A percentile compares a stretch with the other conserved stretches of the same genome.
Evolutionary conservation across 2,888 invertebrate species (phyloP).

Genomic region (Pseudococcus jackbeardsleyi): DNA sequence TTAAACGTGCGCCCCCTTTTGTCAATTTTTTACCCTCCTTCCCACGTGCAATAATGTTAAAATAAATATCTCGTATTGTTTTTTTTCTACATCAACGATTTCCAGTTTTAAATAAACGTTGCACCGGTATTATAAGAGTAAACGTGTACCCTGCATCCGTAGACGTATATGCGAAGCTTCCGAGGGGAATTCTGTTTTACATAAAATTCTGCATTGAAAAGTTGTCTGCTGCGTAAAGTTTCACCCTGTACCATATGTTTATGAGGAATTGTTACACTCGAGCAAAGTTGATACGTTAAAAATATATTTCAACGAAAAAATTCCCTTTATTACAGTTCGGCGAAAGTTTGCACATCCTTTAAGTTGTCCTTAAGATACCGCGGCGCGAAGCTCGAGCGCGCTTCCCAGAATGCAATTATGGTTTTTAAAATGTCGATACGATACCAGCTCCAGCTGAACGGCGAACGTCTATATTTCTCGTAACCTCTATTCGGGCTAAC

Average conservation of each 20-base stretch:
- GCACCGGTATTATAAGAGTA: not conserved
- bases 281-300: constrained; percentile 30
- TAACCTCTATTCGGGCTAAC: not conserved
- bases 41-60: not conserved
- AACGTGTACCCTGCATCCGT: not conserved
- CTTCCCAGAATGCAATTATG: constrained; percentile 2
- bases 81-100: constrained; percentile 3
- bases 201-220: constrained; percentile 37
- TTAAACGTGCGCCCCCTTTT: not conserved
- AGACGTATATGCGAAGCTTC: not conserved
- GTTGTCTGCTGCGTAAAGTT: constrained; percentile 5
- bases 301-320: constrained; percentile 28
- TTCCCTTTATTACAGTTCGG: constrained; percentile 18
- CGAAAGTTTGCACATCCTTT: constrained; percentile 15
- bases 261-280: constrained; percentile 37
- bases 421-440: constrained; percentile 10
- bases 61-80: constrained; percentile 18
- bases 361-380: constrained; percentile 22
- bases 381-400: not conserved
- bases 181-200: constrained; percentile 4
- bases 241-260: constrained; percentile 8
- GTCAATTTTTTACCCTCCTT: not conserved
- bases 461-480: not conserved
- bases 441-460: constrained; percentile 10
- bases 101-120: constrained; percentile 8